Evolutionary conservation across 2,888 invertebrate species (phyloP), one percentile per base, ranked within the genome.

Genomic region (Lasioglossum marginatum): DNA sequence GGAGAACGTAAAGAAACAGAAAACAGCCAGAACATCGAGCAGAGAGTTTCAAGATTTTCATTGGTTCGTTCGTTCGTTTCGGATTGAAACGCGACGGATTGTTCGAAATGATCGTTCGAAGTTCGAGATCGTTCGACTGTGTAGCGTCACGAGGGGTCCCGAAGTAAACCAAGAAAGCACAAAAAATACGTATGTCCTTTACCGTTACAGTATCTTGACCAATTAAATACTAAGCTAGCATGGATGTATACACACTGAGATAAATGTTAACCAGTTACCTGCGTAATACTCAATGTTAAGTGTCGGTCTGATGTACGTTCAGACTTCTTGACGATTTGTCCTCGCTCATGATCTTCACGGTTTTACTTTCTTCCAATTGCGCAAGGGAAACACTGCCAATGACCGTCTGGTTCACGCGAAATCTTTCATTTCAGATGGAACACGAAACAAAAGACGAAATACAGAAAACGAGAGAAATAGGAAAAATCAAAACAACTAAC

Each of bases 211-310:
- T 88, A 92, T 90, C 88, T 87, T 89, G 89, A 93, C 91, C 92
- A 92, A 92, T 92, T 93, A 93, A 76, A 90, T 82, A 85, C 89
- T 92, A 92, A 92, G 92, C 89, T 92, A 90, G 85, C 88, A 87
- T 88, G 86, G 87, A 86, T 78, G 83, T 83, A 77, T 83, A 86
- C 86, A 89, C 83, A 86, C 80, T 80, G 85, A 87, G 83, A 86
- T 88, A 83, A 87, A 85, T 87, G 87, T 87, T 87, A 87, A 82
- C 82, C 87, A 87, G 83, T 87, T 87, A 87, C 77, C 72, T 86
- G 83, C 82, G 81, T 76, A 80, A 85, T 79, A 83, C 76, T 87
- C 87, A 79, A 82, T 89, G 85, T 85, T 82, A 87, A 82, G 60
- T 79, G 81, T 86, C 40, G 60, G 66, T 81, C 75, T 66, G 82